Percentiles rank a stretch among this genome's conserved stretches.
These are phyloP conservation scores for Uropetala carovei DNA, from an alignment of 2,888 invertebrate genomes.

Conservation along the genomic window DNA sequence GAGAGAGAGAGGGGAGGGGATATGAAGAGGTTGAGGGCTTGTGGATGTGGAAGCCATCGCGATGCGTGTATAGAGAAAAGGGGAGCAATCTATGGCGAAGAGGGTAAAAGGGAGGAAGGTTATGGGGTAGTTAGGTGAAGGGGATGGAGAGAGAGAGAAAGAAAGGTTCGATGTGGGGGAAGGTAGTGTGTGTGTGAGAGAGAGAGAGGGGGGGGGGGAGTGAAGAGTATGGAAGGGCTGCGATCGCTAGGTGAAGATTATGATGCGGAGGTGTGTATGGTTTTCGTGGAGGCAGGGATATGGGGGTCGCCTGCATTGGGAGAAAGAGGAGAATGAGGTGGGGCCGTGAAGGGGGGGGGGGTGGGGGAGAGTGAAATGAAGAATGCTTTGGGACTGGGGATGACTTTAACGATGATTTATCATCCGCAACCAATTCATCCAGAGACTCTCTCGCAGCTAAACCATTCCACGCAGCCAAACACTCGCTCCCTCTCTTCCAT, in stretches of 20 bases:
- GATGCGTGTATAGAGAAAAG: neutral
- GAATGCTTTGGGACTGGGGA: constrained; percentile 45
- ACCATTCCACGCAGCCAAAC: neutral
- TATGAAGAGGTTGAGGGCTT: neutral
- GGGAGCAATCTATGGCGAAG: neutral
- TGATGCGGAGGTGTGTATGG: constrained; percentile 29
- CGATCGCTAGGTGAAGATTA: constrained; percentile 31
- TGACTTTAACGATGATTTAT: constrained; percentile 53
- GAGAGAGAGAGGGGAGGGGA: neutral
- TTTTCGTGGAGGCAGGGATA: neutral
- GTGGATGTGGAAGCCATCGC: neutral
- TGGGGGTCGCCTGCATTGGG: neutral
- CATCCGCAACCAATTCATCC: constrained; percentile 42
- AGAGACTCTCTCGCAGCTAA: neutral
- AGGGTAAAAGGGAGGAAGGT: neutral
- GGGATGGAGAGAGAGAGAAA: neutral
- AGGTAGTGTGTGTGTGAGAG: neutral
- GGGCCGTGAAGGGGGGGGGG: neutral
- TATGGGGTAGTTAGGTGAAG: neutral
- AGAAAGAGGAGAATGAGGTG: neutral
- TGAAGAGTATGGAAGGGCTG: neutral
- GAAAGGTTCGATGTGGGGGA: neutral
- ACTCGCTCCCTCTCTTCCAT: neutral
- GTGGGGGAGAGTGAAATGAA: constrained; percentile 48
- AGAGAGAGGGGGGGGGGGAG: neutral